Percentiles rank a stretch among this genome's conserved stretches.
phyloP scores from a whole-genome alignment of 2,113 vertebrate genomes.

The Pelecanoides urinatrix region DNA sequence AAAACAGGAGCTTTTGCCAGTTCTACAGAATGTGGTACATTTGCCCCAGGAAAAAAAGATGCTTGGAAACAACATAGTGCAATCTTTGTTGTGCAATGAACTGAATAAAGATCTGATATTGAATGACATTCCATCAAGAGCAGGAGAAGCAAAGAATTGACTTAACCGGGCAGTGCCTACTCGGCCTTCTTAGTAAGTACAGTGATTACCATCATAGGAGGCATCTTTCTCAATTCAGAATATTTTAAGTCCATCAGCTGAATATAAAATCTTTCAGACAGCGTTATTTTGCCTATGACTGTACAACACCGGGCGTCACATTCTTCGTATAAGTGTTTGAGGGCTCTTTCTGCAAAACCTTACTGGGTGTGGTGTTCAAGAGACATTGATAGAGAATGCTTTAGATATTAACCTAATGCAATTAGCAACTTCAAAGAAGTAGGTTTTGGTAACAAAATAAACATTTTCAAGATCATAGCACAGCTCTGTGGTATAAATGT shows the following conservation, averaged over 20 bases:
- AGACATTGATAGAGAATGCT: background rate
- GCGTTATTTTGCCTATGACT: background rate
- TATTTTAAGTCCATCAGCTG: background rate
- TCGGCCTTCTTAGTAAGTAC: background rate
- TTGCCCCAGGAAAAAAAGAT: conserved; percentile 49
- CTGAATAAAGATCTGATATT: conserved; percentile 10
- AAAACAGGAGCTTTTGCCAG: conserved; percentile 10
- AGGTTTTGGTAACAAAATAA: background rate
- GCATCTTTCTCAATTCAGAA: background rate
- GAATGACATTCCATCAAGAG: conserved; percentile 32
- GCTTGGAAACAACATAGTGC: background rate
- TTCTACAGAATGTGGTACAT: background rate
- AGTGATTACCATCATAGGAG: background rate
- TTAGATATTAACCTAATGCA: background rate
- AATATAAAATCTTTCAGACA: background rate
- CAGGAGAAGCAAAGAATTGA: background rate
- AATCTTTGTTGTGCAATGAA: conserved; percentile 43
- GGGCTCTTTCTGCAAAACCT: background rate
- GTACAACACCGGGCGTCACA: background rate
- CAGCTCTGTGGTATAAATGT: background rate
- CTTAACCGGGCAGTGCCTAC: background rate
- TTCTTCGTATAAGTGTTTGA: background rate
- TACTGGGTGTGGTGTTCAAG: background rate
- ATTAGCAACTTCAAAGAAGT: background rate
- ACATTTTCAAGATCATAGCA: background rate